phyloP scores from a whole-genome alignment of 2,888 invertebrate genomes.

The Amiota communis region DNA sequence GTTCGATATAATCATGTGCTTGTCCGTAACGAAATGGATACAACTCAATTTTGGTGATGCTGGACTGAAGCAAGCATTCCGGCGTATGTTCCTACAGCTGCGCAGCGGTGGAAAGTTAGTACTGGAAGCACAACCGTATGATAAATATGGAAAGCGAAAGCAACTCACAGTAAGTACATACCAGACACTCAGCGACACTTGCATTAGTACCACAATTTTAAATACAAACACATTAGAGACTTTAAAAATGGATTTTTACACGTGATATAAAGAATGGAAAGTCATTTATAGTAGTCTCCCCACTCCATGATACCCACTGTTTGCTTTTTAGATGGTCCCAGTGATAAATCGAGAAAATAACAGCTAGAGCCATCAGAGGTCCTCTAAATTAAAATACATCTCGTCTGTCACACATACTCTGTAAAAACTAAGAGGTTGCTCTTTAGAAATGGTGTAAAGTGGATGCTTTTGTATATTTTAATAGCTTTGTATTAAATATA shows the following conservation, averaged over 20 bases:
- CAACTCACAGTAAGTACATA: slow-evolving; percentile 77
- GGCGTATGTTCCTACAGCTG: slow-evolving; percentile 84
- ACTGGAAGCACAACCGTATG: slow-evolving; percentile 88
- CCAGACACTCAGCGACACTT: background rate
- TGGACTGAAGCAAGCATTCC: slow-evolving; percentile 86
- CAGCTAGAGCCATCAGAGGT: no score
- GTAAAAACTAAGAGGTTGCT: no score
- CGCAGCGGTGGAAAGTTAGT: slow-evolving; percentile 85
- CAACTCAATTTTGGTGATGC: slow-evolving; percentile 91
- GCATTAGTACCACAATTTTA: background rate
- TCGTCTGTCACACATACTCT: no score
- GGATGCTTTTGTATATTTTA: no score
- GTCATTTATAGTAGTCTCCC: no score
- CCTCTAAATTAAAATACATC: no score
- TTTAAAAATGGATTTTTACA: background rate
- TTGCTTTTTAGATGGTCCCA: no score
- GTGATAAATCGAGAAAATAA: no score
- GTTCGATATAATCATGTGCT: slow-evolving; percentile 87
- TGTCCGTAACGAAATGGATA: slow-evolving; percentile 93
- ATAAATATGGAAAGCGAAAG: slow-evolving; percentile 83
- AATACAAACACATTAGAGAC: background rate
- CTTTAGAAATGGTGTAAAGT: no score
- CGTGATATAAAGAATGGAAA: no score
- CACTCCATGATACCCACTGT: no score
- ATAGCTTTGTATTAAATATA: no score